Base-by-base conservation (phyloP, 2,888 invertebrate genomes). In the Zygothrica quintamaculata region DNA sequence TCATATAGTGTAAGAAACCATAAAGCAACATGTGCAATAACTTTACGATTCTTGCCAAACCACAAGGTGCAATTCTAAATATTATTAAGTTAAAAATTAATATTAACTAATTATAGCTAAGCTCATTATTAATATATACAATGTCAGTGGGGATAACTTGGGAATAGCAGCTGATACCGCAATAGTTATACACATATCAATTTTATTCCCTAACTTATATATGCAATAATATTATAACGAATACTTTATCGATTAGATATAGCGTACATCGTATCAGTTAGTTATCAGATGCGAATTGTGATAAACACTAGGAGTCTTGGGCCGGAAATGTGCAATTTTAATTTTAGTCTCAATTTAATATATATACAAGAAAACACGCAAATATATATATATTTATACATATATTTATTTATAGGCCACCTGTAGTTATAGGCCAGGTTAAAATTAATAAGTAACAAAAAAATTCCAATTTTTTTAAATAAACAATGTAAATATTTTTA, bases 251-350 rank as follows among this genome's bases (percentile, higher is more conserved):
- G 9, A 31, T 3, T 52, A 40, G 40, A 48, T 62, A 44, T 69
- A 67, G 69, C 64, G 42, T 69, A 70, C 64, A 75, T 70, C 77
- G 66, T 57, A 73, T 76, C 75, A 55, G 25, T 44, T 59, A 75
- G 65, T 67, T 68, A 72, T 65, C 61, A 73, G 67, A 84, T 76
- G 88, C 88, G 85, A 89, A 90, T 90, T 90, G 90, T 90, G 90
- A 90, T 90, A 90, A 89, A 89, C 88, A 88, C 88, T 89, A 90
- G 88, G 88, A 89, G 89, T 90, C 86, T 87, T 84, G 81, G 90
- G 90, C 90, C 90, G 90, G 90, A 90, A 89, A 84, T 88, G 90
- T 90, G 90, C 90, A 90, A 90, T 90, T 79, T 84, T 88, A 85
- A 84, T 73, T 26, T 37, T 68, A 81, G 65, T 66, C 33, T 70